These are phyloP conservation scores for Poecilus cupreus DNA, from an alignment of 2,888 invertebrate species.

Conservation along the genomic window DNA sequence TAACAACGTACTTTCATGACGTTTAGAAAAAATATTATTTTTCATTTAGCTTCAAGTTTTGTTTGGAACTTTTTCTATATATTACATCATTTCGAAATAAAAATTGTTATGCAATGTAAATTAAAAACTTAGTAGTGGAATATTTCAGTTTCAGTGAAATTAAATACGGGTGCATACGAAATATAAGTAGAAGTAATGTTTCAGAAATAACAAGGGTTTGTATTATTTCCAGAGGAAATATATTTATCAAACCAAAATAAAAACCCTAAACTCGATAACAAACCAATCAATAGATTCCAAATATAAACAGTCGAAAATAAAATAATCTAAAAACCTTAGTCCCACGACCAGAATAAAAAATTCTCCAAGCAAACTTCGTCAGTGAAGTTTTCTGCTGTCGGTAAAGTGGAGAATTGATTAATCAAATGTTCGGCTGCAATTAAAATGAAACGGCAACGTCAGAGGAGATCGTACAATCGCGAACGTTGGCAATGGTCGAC, in stretches of 20 bases:
- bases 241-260: background rate
- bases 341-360: background rate
- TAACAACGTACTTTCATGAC: too few species aligned
- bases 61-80: too few species aligned
- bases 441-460: conserved; percentile 31
- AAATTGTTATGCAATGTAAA: too few species aligned
- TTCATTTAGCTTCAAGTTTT: too few species aligned
- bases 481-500: background rate
- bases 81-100: too few species aligned
- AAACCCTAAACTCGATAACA: conserved; percentile 3
- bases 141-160: too few species aligned
- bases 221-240: too few species aligned
- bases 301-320: conserved; percentile 1
- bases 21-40: too few species aligned
- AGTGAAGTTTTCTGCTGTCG: background rate
- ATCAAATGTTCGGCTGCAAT: conserved; percentile 46
- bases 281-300: conserved; percentile 20
- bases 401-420: conserved; percentile 32
- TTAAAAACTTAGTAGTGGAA: too few species aligned
- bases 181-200: too few species aligned
- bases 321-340: background rate
- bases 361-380: background rate
- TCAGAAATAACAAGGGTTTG: too few species aligned
- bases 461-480: background rate
- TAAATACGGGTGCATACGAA: too few species aligned